Percentiles rank a stretch among this genome's conserved stretches.
Conservation (phyloP, 2,888 invertebrate species). For the Hololepta plana region DNA sequence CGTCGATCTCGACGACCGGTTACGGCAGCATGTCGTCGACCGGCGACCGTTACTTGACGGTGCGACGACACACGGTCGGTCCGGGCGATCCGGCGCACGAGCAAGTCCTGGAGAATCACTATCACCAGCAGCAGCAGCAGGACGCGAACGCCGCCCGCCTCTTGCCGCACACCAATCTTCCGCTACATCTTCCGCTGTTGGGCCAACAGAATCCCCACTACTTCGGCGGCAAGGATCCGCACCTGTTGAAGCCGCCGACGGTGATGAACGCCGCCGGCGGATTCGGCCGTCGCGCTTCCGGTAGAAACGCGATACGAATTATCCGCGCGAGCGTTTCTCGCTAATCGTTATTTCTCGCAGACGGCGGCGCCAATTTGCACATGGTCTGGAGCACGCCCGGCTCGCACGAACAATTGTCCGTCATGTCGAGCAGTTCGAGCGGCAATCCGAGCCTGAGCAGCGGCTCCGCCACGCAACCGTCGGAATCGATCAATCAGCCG, state of each 20-base stretch:
- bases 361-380: constrained; percentile 87
- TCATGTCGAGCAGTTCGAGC: constrained; percentile 30
- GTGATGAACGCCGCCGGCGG: constrained; percentile 70
- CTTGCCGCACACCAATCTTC: constrained; percentile 65
- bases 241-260: constrained; percentile 82
- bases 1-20: constrained; percentile 17
- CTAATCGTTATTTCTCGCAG: constrained; percentile 22
- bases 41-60: constrained; percentile 36
- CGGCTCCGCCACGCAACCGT: constrained; percentile 28
- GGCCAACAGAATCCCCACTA: constrained; percentile 70
- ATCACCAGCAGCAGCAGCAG: constrained; percentile 13
- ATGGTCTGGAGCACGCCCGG: constrained; percentile 34
- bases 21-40: constrained; percentile 16
- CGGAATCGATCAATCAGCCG: constrained; percentile 23
- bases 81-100: constrained; percentile 79
- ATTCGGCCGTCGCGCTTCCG: constrained; percentile 77
- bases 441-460: constrained; percentile 31
- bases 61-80: constrained; percentile 81
- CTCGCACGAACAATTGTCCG: constrained; percentile 29
- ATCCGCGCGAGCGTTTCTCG: too few relatives aligned
- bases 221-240: constrained; percentile 83
- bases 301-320: constrained; percentile 12
- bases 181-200: constrained; percentile 65
- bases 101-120: constrained; percentile 32
- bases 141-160: constrained; percentile 24